Percentiles rank a stretch among this genome's conserved stretches.
Conservation (phyloP, 2,888 invertebrate genomes). For the Marronus borbonicus region DNA sequence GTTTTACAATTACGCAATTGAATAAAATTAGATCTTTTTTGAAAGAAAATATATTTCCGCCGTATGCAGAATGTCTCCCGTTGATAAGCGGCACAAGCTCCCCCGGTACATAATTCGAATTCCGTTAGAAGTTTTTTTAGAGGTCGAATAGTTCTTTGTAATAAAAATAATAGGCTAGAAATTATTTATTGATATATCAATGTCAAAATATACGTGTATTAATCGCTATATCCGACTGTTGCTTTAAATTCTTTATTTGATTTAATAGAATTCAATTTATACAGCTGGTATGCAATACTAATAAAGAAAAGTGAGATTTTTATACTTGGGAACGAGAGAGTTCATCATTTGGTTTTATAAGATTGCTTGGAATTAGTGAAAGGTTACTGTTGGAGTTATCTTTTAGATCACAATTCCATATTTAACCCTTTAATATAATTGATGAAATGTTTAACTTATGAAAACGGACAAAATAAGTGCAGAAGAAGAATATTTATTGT, state of each 20-base stretch:
- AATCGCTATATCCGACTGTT: neutral
- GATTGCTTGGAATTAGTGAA: too few relatives aligned
- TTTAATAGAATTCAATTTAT: constrained; percentile 1
- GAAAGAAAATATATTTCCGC: constrained; percentile 13
- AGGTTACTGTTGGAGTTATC: too few relatives aligned
- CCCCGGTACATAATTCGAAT: neutral
- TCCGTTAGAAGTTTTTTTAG: neutral
- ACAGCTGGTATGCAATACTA: too few relatives aligned
- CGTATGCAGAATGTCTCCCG: constrained; percentile 3
- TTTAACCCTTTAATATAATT: too few relatives aligned
- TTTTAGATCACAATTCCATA: too few relatives aligned
- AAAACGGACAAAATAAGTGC: too few relatives aligned
- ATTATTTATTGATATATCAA: constrained; percentile 13
- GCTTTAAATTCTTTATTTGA: constrained; percentile 2
- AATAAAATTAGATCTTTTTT: constrained; percentile 20
- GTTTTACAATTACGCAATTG: constrained; percentile 3
- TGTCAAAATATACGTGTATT: neutral
- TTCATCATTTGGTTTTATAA: too few relatives aligned
- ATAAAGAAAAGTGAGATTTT: too few relatives aligned
- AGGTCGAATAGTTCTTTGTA: neutral
- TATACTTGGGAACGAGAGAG: too few relatives aligned
- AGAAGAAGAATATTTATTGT: too few relatives aligned
- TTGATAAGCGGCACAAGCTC: neutral
- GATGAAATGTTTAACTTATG: too few relatives aligned
- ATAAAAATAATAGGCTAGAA: constrained; percentile 12